These are phyloP conservation scores for Cheilosia grossa DNA, from an alignment of 2,888 invertebrate genomes.

Conservation along the genomic window DNA sequence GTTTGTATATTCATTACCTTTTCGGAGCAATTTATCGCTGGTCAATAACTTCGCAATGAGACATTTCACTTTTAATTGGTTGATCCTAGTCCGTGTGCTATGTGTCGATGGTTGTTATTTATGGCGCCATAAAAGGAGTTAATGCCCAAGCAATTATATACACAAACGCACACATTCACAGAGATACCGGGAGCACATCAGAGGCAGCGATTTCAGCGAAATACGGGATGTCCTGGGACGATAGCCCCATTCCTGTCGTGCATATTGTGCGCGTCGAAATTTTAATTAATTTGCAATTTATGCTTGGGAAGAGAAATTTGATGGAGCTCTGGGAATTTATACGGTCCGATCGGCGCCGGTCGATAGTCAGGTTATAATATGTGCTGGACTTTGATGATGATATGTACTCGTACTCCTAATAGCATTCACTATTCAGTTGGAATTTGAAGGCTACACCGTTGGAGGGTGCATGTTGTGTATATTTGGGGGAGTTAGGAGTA, in stretches of 20 bases:
- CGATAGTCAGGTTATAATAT: neutral
- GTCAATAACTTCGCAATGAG: conserved; percentile 68
- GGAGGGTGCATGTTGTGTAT: neutral
- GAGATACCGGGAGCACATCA: neutral
- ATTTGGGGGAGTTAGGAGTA: neutral
- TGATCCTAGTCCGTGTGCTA: conserved; percentile 42
- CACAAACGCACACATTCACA: neutral
- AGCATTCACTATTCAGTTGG: conserved; percentile 9
- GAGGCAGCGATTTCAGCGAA: neutral
- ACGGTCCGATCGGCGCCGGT: neutral
- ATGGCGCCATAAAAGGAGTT: conserved; percentile 51
- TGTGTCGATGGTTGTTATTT: conserved; percentile 67
- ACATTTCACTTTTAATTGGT: conserved; percentile 71
- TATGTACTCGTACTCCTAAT: conserved; percentile 12
- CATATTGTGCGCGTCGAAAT: conserved; percentile 57
- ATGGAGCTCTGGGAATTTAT: neutral
- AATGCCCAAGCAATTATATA: conserved; percentile 44
- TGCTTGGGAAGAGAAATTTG: conserved; percentile 43
- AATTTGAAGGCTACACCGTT: conserved; percentile 29
- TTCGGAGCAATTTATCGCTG: conserved; percentile 49
- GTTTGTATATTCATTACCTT: neutral
- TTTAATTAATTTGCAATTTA: conserved; percentile 72
- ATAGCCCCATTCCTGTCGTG: neutral
- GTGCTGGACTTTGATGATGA: conserved; percentile 43
- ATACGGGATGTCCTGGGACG: neutral